Evolutionary conservation across 2,797 vertebrate species (phyloP).

Genomic region (Pseudomugil tenellus): DNA sequence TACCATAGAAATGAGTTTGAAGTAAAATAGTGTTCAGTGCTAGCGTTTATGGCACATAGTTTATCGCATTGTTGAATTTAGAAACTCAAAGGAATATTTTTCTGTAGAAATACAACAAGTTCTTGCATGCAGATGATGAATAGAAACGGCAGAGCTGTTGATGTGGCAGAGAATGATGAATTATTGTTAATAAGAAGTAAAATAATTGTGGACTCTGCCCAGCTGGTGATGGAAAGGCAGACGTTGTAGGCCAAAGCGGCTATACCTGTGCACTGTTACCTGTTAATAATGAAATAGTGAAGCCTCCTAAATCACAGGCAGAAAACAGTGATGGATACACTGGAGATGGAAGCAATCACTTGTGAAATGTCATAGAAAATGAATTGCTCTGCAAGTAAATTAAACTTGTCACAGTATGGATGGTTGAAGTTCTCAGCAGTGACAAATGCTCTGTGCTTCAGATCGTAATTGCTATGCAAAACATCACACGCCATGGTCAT

Average conservation of each 20-base stretch:
- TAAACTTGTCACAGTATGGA: slow-evolving; percentile 23
- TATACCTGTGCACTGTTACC: slow-evolving; percentile 11
- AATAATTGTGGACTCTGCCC: slow-evolving; percentile 38
- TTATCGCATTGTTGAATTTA: too few species aligned
- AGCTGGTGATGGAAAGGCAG: slow-evolving; percentile 23
- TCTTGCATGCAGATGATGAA: slow-evolving; percentile 22
- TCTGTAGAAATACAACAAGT: slow-evolving; percentile 3
- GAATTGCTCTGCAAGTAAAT: slow-evolving; percentile 59
- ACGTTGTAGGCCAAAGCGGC: background rate
- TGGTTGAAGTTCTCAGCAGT: slow-evolving; percentile 22
- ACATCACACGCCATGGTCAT: background rate
- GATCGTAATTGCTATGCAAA: slow-evolving; percentile 7
- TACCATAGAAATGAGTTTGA: too few species aligned
- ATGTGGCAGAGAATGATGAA: slow-evolving; percentile 34
- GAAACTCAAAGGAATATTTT: background rate
- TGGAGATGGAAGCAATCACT: slow-evolving; percentile 52
- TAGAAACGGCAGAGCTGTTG: slow-evolving; percentile 23
- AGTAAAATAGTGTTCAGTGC: too few species aligned
- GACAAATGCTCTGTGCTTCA: slow-evolving; percentile 16
- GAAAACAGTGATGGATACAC: slow-evolving; percentile 49
- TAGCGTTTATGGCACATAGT: too few species aligned
- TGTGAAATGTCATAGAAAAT: slow-evolving; percentile 67
- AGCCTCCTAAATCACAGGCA: slow-evolving; percentile 35
- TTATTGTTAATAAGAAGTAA: slow-evolving; percentile 52
- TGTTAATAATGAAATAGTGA: slow-evolving; percentile 36